These are phyloP conservation scores for Phaonia tiefii DNA, from an alignment of 2,888 invertebrate genomes.

Conservation along the genomic window DNA sequence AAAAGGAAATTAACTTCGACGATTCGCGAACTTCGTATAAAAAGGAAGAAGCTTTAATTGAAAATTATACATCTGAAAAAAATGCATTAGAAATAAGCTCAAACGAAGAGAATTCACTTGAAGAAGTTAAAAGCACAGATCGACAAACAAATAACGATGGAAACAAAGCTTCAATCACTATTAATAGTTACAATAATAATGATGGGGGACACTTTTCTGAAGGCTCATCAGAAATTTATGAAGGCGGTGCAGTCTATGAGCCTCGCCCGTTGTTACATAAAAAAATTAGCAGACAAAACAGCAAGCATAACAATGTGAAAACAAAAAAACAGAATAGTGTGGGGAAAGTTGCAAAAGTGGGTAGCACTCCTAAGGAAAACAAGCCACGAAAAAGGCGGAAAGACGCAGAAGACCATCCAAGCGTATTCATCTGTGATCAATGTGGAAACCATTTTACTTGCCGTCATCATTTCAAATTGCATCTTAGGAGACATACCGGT, in stretches of 20 bases:
- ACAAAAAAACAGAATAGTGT: not conserved
- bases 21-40: conserved; percentile 25
- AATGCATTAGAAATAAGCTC: conserved; percentile 48
- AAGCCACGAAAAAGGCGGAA: conserved; percentile 41
- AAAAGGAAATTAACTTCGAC: conserved; percentile 56
- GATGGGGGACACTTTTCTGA: not conserved
- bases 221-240: not conserved
- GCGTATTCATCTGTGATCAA: conserved; percentile 74
- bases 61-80: not conserved
- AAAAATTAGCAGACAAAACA: conserved; percentile 9
- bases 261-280: not conserved
- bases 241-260: conserved; percentile 14
- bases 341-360: not conserved
- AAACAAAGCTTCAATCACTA: not conserved
- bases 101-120: conserved; percentile 51
- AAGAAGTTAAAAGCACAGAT: conserved; percentile 33
- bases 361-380: not conserved
- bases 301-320: not conserved
- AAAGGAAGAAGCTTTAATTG: not conserved
- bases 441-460: conserved; percentile 75
- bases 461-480: conserved; percentile 74
- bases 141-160: conserved; percentile 26
- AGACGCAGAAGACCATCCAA: conserved; percentile 37
- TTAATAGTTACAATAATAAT: not conserved
- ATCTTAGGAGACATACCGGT: conserved; percentile 76